Base-by-base conservation (phyloP, 2,113 vertebrate species). In the Callorhinus ursinus region DNA sequence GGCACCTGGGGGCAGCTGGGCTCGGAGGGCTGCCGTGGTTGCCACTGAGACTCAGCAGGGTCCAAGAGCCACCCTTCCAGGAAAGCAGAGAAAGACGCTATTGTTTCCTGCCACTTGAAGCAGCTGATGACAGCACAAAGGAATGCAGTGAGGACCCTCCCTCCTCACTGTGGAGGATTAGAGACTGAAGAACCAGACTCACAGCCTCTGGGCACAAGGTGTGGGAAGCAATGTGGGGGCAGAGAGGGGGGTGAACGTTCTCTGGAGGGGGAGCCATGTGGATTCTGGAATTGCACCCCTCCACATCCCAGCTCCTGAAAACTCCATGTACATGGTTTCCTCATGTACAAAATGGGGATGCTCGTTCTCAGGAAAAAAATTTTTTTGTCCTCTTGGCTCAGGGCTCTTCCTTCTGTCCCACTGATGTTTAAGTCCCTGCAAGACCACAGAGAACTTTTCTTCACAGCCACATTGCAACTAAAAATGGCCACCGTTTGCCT, bases 81-180 rank as follows among this genome's bases (percentile, higher is more conserved):
- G 88, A 90, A 95, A 65, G 63, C 51, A 83, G 69, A 98, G 94
- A 98, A 97, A 96, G 97, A 94, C 31, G 39, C 94, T 82, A 97
- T 97, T 97, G 95, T 98, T 97, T 77, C 84, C 55, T 83, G 80
- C 92, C 88, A 42, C 77, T 92, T 63, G 36, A 83, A 97, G 92
- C 61, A 77, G 80, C 92, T 98, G 95, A 96, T 97, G 97, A 90
- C 72, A 97, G 95, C 28, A 8, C 39, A 95, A 55, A 96, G 94
- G 97, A 96, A 97, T 98, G 96, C 33, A 88, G 83, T 84, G 19
- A 69, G 84, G 88, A 95, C 81, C 90, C 90, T 96, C 85, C 77
- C 96, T 96, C 51, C 42, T 61, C 53, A 80, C 96, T 31, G 15
- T 4, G 90, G 90, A 77, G 94, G 95, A 95, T 94, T 93, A 97